phyloP scores from a whole-genome alignment of 53 echinoderm and acorn worm genomes.

The Arbacia lixula region DNA sequence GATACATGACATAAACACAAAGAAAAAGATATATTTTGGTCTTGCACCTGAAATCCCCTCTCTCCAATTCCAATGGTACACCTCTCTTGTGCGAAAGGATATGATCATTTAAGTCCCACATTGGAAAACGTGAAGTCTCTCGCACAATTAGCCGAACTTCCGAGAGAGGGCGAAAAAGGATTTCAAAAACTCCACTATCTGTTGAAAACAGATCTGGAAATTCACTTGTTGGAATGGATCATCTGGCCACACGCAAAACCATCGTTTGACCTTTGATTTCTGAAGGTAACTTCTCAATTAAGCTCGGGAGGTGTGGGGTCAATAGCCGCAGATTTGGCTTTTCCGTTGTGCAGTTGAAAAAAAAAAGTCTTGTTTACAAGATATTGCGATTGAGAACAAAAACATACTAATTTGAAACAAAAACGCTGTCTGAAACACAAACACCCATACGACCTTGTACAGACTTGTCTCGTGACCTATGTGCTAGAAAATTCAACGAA shows the following conservation, averaged over 20 bases:
- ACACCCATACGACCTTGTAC: no score
- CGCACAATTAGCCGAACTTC: conserved; percentile 1
- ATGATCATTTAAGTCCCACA: not conserved
- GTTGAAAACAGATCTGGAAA: conserved; percentile 20
- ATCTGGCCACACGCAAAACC: conserved; percentile 3
- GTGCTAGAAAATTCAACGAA: no score
- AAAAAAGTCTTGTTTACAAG: no score
- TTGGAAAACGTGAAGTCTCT: not conserved
- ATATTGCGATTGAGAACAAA: no score
- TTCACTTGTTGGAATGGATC: not conserved
- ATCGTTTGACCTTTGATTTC: conserved; percentile 1
- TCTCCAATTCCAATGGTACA: not conserved
- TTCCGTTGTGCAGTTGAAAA: no score
- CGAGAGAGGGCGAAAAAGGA: not conserved
- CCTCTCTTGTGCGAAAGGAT: conserved; percentile 9
- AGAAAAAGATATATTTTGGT: no score
- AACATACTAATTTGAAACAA: no score
- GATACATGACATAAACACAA: no score
- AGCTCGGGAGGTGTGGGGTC: conserved; percentile 11
- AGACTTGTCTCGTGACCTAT: no score
- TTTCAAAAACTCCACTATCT: conserved; percentile 11
- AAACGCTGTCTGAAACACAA: no score
- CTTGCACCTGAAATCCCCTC: not conserved
- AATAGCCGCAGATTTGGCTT: conserved; percentile 30
- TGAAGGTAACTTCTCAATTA: conserved; percentile 55